Conservation (phyloP, 2,888 invertebrate species). For the Hybos culiciformis region DNA sequence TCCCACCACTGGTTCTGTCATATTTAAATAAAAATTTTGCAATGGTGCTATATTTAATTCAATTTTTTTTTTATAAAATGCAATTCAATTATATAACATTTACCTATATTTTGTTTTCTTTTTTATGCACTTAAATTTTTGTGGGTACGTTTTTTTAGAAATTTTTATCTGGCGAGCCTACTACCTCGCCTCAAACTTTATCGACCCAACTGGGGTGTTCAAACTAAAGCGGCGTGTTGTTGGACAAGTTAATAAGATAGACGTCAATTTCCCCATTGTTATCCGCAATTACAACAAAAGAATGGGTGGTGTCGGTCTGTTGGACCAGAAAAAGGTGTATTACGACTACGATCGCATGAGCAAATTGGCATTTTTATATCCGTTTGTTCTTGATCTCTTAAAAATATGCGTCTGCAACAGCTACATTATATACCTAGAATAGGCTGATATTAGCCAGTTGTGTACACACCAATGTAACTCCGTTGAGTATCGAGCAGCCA, state of each 20-base stretch:
- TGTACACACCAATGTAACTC: not conserved
- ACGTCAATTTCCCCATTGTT: constrained; percentile 7
- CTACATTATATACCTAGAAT: constrained; percentile 1
- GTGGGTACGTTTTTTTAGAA: no score
- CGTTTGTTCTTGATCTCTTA: constrained; percentile 8
- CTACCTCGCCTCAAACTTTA: constrained; percentile 4
- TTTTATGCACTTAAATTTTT: no score
- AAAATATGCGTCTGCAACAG: constrained; percentile 6
- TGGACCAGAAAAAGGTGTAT: constrained; percentile 11
- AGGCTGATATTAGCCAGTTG: not conserved
- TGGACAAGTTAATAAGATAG: constrained; percentile 7
- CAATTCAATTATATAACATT: no score
- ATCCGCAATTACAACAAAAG: constrained; percentile 1
- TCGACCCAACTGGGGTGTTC: constrained; percentile 3
- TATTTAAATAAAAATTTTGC: no score
- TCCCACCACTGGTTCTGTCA: no score
- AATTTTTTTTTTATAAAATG: no score
- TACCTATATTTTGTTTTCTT: no score
- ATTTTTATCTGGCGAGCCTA: no score
- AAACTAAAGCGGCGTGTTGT: not conserved
- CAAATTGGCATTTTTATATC: constrained; percentile 9
- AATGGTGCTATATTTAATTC: no score
- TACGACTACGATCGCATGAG: constrained; percentile 8
- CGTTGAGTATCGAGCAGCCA: constrained; percentile 6
- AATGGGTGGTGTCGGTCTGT: constrained; percentile 8